A percentile compares a stretch with the other conserved stretches of the same genome.
Conservation (phyloP, 2,113 vertebrate genomes). For the Rhinopomastus cyanomelas region DNA sequence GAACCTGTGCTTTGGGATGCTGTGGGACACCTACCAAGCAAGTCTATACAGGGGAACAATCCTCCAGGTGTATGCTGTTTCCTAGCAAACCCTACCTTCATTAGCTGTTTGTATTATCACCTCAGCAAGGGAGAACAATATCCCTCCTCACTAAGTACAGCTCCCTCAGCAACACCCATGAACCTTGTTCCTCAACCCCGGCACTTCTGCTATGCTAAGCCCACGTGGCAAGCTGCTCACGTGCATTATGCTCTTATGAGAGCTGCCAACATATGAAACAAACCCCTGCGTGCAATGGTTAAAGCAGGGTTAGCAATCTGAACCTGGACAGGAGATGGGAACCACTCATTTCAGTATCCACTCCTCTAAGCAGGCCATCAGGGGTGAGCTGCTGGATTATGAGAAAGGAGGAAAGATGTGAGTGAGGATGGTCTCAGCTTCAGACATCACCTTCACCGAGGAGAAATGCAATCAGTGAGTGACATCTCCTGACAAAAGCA, state of each 20-base stretch:
- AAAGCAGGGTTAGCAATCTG: background rate
- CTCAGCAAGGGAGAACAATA: background rate
- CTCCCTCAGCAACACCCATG: background rate
- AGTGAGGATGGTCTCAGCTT: background rate
- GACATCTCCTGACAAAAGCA: background rate
- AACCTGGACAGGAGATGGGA: background rate
- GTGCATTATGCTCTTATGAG: background rate
- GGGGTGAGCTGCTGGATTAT: background rate
- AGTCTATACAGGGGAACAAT: background rate
- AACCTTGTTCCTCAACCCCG: background rate
- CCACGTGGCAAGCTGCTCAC: background rate
- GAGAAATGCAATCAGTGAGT: background rate
- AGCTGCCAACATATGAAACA: background rate
- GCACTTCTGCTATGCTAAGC: background rate
- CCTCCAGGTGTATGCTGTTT: background rate
- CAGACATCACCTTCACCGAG: background rate
- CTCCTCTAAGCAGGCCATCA: background rate
- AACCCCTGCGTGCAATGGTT: rapidly evolving
- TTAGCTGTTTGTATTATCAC: background rate
- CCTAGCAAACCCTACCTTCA: background rate
- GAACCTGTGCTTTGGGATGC: background rate
- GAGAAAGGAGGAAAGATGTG: background rate
- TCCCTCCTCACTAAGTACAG: background rate
- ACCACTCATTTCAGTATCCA: background rate
- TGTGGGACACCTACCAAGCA: background rate